Conservation (phyloP, 2,113 vertebrate species). For the Pelecanus crispus region DNA sequence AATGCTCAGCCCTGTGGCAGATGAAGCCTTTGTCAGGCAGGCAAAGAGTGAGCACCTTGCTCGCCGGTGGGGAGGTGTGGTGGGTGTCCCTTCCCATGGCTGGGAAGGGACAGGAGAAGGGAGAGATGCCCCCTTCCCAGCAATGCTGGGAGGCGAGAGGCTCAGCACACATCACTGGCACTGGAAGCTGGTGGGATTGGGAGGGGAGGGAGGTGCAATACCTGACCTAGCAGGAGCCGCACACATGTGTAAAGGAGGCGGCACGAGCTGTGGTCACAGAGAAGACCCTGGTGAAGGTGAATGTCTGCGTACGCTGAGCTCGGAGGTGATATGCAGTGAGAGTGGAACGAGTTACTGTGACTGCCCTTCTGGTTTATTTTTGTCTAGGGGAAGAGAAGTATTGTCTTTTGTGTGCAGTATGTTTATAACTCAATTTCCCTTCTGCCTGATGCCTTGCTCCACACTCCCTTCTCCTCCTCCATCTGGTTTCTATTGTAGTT, state of each 20-base stretch:
- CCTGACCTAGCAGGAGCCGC: background rate
- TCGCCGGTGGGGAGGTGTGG: background rate
- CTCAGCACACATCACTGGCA: rapidly evolving
- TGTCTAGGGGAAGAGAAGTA: constrained; percentile 44
- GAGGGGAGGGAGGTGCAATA: rapidly evolving
- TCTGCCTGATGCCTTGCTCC: constrained; percentile 33
- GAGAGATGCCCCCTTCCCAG: background rate
- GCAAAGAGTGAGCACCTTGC: background rate
- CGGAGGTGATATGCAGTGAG: background rate
- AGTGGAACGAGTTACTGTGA: background rate
- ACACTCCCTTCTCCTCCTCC: constrained; percentile 11
- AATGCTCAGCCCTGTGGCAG: background rate
- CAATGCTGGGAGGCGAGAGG: background rate
- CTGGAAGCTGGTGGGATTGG: background rate
- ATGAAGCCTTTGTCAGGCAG: background rate
- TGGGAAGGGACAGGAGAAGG: background rate
- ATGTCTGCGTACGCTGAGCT: background rate
- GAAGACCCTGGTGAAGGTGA: background rate
- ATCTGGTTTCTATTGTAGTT: constrained; percentile 72
- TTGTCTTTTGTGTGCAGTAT: constrained; percentile 48
- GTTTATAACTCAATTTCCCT: constrained; percentile 59
- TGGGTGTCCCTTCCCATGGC: background rate
- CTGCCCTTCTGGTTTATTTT: constrained; percentile 49
- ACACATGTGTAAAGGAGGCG: rapidly evolving
- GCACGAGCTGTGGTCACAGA: background rate